Conservation (phyloP, 2,888 invertebrate species). For the Fabriciana adippe region DNA sequence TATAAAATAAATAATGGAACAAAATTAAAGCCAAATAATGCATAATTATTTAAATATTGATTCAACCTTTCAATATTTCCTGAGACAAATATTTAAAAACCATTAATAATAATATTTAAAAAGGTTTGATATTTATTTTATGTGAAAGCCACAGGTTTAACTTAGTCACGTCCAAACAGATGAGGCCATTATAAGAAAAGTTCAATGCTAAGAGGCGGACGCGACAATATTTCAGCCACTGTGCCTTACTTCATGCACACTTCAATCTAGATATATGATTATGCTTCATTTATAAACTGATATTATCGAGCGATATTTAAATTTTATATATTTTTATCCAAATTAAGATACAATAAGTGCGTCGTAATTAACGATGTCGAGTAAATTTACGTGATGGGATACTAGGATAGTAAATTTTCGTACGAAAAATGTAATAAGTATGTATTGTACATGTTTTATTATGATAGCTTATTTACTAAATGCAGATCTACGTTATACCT, state of each 20-base stretch:
- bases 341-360: slow-evolving; percentile 16
- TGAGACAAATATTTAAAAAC: no score
- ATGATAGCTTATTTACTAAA: no score
- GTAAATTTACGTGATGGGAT: no score
- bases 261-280: slow-evolving; percentile 19
- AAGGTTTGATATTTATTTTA: neutral
- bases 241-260: neutral
- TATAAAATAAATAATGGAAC: no score
- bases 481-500: no score
- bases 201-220: slow-evolving; percentile 21
- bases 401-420: no score
- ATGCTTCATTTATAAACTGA: slow-evolving; percentile 22
- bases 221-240: slow-evolving; percentile 8
- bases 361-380: neutral
- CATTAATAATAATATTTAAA: neutral
- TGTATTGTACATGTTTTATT: no score
- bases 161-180: slow-evolving; percentile 12
- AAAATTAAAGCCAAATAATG: no score
- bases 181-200: slow-evolving; percentile 19
- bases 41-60: no score
- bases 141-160: neutral
- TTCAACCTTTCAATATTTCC: no score
- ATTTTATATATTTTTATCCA: slow-evolving; percentile 10
- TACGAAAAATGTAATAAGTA: no score
- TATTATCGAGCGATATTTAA: slow-evolving; percentile 24